phyloP scores from a whole-genome alignment of 2,888 invertebrate genomes.

The Seladonia tumulorum region DNA sequence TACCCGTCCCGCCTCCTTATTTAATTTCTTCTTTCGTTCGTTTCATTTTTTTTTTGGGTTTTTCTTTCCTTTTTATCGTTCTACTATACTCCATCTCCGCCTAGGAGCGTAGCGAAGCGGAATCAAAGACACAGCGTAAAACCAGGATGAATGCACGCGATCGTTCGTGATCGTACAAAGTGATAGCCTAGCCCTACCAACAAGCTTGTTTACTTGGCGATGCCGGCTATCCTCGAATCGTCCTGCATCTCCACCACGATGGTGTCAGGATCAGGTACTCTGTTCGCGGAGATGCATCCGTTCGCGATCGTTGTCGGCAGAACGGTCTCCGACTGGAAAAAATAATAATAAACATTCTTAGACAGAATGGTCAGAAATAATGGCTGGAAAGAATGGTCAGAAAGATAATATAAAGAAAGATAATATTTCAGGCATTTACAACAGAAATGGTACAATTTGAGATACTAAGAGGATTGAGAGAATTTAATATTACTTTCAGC shows the following conservation, averaged over 20 bases:
- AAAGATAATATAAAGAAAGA: too few species aligned
- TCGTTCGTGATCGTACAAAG: slow-evolving; percentile 73
- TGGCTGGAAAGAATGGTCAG: not conserved
- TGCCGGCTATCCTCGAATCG: slow-evolving; percentile 82
- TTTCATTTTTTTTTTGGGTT: too few species aligned
- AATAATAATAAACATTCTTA: not conserved
- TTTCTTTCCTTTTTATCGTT: not conserved
- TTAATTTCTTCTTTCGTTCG: not conserved
- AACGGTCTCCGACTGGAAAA: slow-evolving; percentile 80
- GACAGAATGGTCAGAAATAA: accelerated
- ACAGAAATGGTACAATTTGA: too few species aligned
- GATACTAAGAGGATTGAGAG: too few species aligned
- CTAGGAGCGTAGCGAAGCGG: slow-evolving; percentile 36
- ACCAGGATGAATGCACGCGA: slow-evolving; percentile 56
- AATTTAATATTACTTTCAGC: too few species aligned
- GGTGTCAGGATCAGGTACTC: slow-evolving; percentile 83
- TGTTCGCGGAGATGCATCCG: slow-evolving; percentile 82
- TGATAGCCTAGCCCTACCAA: slow-evolving; percentile 84
- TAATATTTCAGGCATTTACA: too few species aligned
- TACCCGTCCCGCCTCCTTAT: not conserved
- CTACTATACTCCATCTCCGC: not conserved
- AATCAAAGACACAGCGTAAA: slow-evolving; percentile 45
- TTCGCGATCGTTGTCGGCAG: slow-evolving; percentile 82
- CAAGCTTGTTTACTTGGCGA: slow-evolving; percentile 84
- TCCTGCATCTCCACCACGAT: slow-evolving; percentile 83